phyloP scores from a whole-genome alignment of 2,888 invertebrate genomes.

The Cerceris rybyensis region DNA sequence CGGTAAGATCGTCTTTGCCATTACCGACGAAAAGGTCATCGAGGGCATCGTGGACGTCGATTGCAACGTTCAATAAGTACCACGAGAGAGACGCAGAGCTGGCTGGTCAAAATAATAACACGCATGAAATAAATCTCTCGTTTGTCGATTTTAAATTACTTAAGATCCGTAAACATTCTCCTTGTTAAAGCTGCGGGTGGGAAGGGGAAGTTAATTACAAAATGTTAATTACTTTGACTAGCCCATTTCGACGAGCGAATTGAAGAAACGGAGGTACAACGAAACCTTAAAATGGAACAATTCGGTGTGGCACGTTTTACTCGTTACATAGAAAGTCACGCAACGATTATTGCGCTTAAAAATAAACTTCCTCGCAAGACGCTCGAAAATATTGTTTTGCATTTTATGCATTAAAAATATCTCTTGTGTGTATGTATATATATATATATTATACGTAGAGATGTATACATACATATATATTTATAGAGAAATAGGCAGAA shows the following conservation, averaged over 20 bases:
- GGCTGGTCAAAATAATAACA: constrained; percentile 6
- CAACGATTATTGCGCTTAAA: not conserved
- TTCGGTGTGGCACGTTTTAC: constrained; percentile 26
- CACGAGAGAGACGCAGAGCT: not conserved
- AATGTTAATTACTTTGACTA: not conserved
- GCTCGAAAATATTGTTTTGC: constrained; percentile 17
- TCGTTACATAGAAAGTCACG: not conserved
- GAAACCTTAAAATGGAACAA: constrained; percentile 14
- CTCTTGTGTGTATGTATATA: not conserved
- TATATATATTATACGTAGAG: no score
- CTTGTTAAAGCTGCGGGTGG: no score
- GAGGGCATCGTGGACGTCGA: constrained; percentile 9
- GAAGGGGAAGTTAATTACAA: not conserved
- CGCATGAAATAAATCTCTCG: no score
- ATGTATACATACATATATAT: no score
- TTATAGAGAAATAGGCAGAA: constrained; percentile 20
- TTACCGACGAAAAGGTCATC: not conserved
- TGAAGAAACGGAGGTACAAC: constrained; percentile 13
- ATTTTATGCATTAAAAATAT: constrained; percentile 26
- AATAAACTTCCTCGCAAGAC: constrained; percentile 10
- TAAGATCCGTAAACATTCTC: no score
- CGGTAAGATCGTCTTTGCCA: no score
- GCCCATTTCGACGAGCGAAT: not conserved
- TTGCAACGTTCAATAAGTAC: not conserved
- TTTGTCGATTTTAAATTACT: no score